Percentiles rank a stretch among this genome's conserved stretches.
These are phyloP conservation scores for Bellardia pandia DNA, from an alignment of 2,888 invertebrate species.

Conservation along the genomic window DNA sequence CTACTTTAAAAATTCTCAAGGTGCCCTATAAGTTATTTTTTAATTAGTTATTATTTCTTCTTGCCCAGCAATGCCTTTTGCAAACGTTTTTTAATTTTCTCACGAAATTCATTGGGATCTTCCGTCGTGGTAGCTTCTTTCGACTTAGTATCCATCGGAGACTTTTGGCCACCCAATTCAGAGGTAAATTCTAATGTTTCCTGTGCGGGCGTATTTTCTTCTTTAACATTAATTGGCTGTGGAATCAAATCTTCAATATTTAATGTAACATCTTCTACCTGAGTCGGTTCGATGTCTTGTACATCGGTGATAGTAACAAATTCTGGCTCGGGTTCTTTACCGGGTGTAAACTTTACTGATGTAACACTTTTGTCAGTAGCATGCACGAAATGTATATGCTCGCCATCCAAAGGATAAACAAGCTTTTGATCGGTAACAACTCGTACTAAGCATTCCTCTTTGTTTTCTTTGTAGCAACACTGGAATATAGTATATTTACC, in stretches of 20 bases:
- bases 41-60: slow-evolving; percentile 76
- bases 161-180: slow-evolving; percentile 10
- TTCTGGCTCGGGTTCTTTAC: slow-evolving; percentile 67
- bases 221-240: slow-evolving; percentile 44
- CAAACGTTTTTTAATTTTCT: slow-evolving; percentile 82
- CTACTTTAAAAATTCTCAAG: neutral
- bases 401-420: slow-evolving; percentile 81
- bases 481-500: slow-evolving; percentile 81
- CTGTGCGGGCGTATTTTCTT: slow-evolving; percentile 33
- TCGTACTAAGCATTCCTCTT: slow-evolving; percentile 81
- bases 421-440: slow-evolving; percentile 81
- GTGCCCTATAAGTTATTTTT: neutral
- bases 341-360: slow-evolving; percentile 79
- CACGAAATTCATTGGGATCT: slow-evolving; percentile 81
- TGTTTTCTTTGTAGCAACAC: slow-evolving; percentile 82
- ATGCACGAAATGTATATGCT: slow-evolving; percentile 82
- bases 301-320: slow-evolving; percentile 34
- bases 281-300: slow-evolving; percentile 67
- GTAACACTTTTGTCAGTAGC: slow-evolving; percentile 83
- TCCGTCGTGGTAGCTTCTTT: slow-evolving; percentile 62
- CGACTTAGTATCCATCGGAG: neutral
- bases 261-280: slow-evolving; percentile 60
- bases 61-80: slow-evolving; percentile 81
- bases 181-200: slow-evolving; percentile 46
- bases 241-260: slow-evolving; percentile 41